Conservation (phyloP, 1,140 invertebrate genomes). For the Brachionus rubens region DNA sequence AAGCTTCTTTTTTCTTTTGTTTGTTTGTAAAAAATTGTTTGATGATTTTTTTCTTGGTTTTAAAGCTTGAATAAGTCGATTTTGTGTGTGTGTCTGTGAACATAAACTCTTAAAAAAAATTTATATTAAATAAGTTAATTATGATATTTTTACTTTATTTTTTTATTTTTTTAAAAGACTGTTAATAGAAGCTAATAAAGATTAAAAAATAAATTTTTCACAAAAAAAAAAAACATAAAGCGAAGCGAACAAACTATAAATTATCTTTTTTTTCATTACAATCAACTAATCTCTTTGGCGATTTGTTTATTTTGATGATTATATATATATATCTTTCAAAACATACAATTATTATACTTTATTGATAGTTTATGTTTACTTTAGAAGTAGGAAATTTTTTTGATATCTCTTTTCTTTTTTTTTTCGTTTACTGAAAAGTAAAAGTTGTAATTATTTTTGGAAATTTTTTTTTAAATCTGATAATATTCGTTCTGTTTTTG, state of each 20-base stretch:
- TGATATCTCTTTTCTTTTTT: too few relatives aligned
- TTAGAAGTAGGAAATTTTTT: neutral
- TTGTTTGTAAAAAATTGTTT: too few relatives aligned
- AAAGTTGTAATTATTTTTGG: too few relatives aligned
- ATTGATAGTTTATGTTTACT: neutral
- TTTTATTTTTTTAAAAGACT: too few relatives aligned
- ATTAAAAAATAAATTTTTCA: neutral
- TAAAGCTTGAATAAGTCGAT: neutral
- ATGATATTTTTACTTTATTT: neutral
- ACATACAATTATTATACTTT: neutral
- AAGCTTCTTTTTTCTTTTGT: too few relatives aligned
- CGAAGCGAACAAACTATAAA: too few relatives aligned
- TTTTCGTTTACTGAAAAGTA: too few relatives aligned
- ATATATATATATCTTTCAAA: slow-evolving; percentile 11
- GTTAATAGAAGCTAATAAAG: too few relatives aligned
- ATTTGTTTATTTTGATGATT: slow-evolving; percentile 37
- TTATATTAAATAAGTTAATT: slow-evolving; percentile 9
- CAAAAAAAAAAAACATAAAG: neutral
- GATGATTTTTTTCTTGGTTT: neutral
- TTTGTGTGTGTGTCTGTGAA: neutral
- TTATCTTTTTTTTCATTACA: slow-evolving; percentile 12
- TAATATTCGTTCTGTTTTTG: too few relatives aligned
- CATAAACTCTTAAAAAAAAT: neutral
- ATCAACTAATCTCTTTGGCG: slow-evolving; percentile 4
- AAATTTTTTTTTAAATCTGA: too few relatives aligned